Percentiles rank a stretch among this genome's conserved stretches.
Conservation (phyloP, 2,797 vertebrate species). For the Poeciliopsis presidionis region DNA sequence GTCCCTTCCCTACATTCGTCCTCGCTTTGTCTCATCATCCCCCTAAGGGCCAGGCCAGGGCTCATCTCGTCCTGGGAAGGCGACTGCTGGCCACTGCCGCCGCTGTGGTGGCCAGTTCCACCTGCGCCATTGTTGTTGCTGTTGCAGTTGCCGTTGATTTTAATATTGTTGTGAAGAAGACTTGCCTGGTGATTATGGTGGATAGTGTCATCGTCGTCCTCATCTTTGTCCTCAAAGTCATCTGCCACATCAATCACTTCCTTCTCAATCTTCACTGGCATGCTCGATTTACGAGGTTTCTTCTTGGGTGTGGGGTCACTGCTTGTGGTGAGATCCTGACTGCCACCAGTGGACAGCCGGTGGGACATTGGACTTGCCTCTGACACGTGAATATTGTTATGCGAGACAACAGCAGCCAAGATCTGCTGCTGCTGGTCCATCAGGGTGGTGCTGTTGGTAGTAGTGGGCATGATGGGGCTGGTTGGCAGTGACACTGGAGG, state of each 20-base stretch:
- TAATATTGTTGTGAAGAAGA: constrained; percentile 80
- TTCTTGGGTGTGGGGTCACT: constrained; percentile 94
- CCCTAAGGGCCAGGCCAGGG: constrained; percentile 89
- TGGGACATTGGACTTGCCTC: constrained; percentile 72
- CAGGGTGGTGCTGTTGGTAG: constrained; percentile 79
- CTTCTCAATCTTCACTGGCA: constrained; percentile 99
- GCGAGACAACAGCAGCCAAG: constrained; percentile 79
- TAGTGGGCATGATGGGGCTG: constrained; percentile 92
- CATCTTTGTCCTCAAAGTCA: constrained; percentile 96
- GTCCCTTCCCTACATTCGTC: constrained; percentile 87
- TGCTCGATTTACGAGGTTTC: constrained; percentile 98
- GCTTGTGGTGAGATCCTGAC: constrained; percentile 78
- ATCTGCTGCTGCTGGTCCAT: constrained; percentile 83
- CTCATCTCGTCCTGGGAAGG: constrained; percentile 97
- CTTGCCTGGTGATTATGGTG: constrained; percentile 77
- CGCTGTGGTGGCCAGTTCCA: constrained; percentile 77
- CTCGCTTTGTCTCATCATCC: constrained; percentile 90
- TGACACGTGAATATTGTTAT: constrained; percentile 75
- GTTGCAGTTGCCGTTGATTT: constrained; percentile 82
- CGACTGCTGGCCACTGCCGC: constrained; percentile 87
- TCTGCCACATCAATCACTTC: constrained; percentile 97
- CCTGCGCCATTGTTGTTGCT: constrained; percentile 78
- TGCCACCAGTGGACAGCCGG: constrained; percentile 78
- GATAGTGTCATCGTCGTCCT: constrained; percentile 85
- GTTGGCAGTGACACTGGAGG: constrained; percentile 94